Evolutionary conservation across 2,888 invertebrate species (phyloP), one percentile per base, ranked within the genome.

Genomic region (Drosophila peninsularis): DNA sequence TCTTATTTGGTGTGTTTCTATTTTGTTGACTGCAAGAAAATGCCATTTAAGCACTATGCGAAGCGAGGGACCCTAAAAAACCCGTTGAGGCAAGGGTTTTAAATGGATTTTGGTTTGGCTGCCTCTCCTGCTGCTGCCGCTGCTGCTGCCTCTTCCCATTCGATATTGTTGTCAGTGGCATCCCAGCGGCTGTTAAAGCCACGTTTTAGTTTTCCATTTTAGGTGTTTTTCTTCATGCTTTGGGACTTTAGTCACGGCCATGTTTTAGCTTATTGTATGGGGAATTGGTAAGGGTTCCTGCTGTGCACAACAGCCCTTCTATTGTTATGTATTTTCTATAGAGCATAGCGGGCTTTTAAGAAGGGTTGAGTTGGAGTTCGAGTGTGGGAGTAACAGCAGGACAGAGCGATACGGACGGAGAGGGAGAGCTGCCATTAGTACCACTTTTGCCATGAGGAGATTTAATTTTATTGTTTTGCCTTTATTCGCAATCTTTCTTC

Each of bases 391-490:
- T 34, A 24, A 39, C 24, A 37, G 36, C 34, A 24, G 39, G 24
- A 24, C 17, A 24, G 14, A 49, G 67, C 66, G 65, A 68, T 71
- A 66, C 24, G 7, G 19, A 45, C 67, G 61, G 71, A 64, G 71
- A 72, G n/a, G 2, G 45, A 27, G 34, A 21, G 34, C 3, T 84
- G 79, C 79, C 82, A 87, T 84, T 86, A 84, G 90, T 88, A 79
- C 55, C 64, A 71, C 64, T 69, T 73, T 85, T 74, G 63, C 69
- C 75, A 70, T 69, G 76, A 81, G 82, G 75, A 83, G 85, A 90
- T 90, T 90, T 90, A 90, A 90, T 90, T 90, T 90, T 89, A 90
- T 89, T 89, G 89, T 88, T 82, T 89, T 80, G 80, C 80, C 65
- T 81, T 75, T 64, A 75, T 84, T 73, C 49, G 70, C 74, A 62